These are phyloP conservation scores for Pomacea maculata DNA, from an alignment of 1,140 invertebrate species.

Conservation along the genomic window DNA sequence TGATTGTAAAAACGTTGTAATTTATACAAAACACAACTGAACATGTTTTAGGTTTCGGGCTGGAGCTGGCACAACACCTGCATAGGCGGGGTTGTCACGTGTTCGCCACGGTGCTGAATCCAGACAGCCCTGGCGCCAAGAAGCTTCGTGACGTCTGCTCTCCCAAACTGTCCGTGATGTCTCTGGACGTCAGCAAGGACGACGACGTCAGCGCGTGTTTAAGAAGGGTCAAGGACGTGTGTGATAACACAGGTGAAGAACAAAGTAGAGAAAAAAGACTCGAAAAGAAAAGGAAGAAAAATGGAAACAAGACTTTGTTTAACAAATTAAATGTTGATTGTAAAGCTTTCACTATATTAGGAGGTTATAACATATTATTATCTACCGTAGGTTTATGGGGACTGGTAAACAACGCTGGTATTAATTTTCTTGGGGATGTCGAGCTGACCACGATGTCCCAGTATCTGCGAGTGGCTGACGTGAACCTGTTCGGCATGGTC, in stretches of 20 bases:
- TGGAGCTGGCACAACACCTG: conserved; percentile 61
- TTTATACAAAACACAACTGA: neutral
- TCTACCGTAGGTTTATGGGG: conserved; percentile 45
- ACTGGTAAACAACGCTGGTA: conserved; percentile 73
- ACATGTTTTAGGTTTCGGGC: conserved; percentile 48
- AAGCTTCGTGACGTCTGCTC: conserved; percentile 50
- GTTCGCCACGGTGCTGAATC: conserved; percentile 75
- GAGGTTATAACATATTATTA: too few relatives aligned
- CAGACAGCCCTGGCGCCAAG: conserved; percentile 63
- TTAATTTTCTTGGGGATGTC: conserved; percentile 88
- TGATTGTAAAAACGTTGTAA: too few relatives aligned
- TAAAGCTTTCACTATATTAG: too few relatives aligned
- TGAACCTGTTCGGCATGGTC: conserved; percentile 88
- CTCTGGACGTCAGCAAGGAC: conserved; percentile 51
- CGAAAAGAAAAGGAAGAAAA: too few relatives aligned
- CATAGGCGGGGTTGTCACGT: conserved; percentile 64
- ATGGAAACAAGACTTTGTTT: too few relatives aligned
- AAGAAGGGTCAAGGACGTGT: conserved; percentile 32
- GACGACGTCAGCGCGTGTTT: conserved; percentile 39
- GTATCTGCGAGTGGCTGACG: conserved; percentile 69
- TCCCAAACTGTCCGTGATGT: conserved; percentile 53
- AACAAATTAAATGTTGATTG: too few relatives aligned
- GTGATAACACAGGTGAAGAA: conserved; percentile 28
- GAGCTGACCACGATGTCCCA: conserved; percentile 80
- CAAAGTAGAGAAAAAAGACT: neutral